Evolutionary conservation across 2,888 invertebrate species (phyloP).

Genomic region (Fragum fragum): DNA sequence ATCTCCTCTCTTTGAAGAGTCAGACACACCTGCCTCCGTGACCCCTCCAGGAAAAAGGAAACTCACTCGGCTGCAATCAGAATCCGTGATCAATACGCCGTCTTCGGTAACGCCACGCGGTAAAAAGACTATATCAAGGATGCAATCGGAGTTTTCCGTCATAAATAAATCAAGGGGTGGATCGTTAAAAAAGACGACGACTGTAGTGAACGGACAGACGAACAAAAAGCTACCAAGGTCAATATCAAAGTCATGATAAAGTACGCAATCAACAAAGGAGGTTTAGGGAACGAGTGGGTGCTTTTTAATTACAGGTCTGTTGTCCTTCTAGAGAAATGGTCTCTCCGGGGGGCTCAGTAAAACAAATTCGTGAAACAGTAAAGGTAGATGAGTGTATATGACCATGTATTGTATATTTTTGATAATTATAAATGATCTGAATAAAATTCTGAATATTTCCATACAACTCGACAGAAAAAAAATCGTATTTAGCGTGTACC

Average conservation of each 20-base stretch:
- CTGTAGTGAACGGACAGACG: background rate
- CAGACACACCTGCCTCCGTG: background rate
- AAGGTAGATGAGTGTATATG: too few species aligned
- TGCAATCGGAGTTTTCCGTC: slow-evolving; percentile 32
- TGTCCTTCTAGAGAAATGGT: too few species aligned
- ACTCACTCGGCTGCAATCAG: slow-evolving; percentile 31
- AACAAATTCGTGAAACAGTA: too few species aligned
- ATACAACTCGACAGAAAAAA: too few species aligned
- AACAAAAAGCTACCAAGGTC: background rate
- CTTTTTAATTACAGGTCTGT: too few species aligned
- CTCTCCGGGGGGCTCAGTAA: too few species aligned
- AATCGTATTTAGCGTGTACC: too few species aligned
- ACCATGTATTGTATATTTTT: too few species aligned
- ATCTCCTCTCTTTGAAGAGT: slow-evolving; percentile 21
- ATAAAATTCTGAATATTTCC: too few species aligned
- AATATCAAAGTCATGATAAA: slow-evolving; percentile 9
- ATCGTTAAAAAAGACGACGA: slow-evolving; percentile 14
- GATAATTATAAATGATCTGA: too few species aligned
- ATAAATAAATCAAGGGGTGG: slow-evolving; percentile 8
- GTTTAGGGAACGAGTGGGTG: too few species aligned
- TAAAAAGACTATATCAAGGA: slow-evolving; percentile 26
- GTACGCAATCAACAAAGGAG: too few species aligned
- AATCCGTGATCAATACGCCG: slow-evolving; percentile 17
- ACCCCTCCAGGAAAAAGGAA: slow-evolving; percentile 27
- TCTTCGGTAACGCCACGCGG: slow-evolving; percentile 8